Base-by-base conservation (phyloP, 2,888 invertebrate genomes). In the Oscheius sp. region DNA sequence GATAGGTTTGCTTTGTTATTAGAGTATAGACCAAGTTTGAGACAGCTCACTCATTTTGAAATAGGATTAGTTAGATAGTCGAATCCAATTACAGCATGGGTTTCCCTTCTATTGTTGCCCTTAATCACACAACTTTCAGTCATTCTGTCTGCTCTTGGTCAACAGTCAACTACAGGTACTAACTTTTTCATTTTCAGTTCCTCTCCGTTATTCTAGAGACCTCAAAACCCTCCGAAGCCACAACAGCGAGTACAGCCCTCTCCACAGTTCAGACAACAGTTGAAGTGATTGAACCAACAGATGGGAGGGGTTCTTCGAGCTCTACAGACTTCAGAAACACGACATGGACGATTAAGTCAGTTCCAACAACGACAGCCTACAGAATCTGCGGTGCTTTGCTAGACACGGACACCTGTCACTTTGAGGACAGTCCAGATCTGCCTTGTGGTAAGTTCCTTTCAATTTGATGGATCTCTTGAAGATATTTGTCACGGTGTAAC, bases 371-470 rank as follows among this genome's bases (percentile, higher is more conserved):
- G 42, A 42, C 55, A 9, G 5, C 59, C 10, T 55, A 21, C 13
- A 51, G 68, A n/a, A 53, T n/a, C 13, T 68, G 68, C 53, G 68
- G 68, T 7, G 53, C n/a, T 33, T n/a, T 35, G 10, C 35, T 2
- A 53, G 68, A 68, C 21, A 68, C 55, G 1, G 37, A 53, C 4
- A 37, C 35, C 21, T 68, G 68, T 37, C 68, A 68, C 35, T 68
- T 33, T 21, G 68, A 68, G 29, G 68, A 55, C 37, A 55, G 35
- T 35, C 32, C 35, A 32, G 53, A 68, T 33, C 53, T 53, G n/a
- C 10, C n/a, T 53, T 68, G 68, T 55, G 68, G 68, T 68, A 3
- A 29, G 55, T 60, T 33, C 47, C 2, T 60, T 1, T 32, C 2
- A 33, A 2, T 11, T 10, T 33, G 21, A 63, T 48, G 7, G 21